Percentiles rank a stretch among this genome's conserved stretches.
phyloP scores from a whole-genome alignment of 2,113 vertebrate species.

The Protobothrops mucrosquamatus region DNA sequence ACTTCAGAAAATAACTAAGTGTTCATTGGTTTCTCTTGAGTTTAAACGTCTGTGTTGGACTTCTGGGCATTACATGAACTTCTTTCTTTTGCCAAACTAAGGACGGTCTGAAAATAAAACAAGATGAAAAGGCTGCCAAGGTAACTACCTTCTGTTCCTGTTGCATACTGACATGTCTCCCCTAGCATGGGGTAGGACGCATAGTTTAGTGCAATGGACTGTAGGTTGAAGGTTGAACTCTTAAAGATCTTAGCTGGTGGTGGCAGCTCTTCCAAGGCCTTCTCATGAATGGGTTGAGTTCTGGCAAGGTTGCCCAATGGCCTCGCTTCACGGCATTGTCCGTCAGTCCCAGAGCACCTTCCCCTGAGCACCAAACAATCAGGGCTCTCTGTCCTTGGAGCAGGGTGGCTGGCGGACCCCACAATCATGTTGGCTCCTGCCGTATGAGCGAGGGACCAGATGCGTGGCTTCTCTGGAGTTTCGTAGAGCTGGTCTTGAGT shows the following conservation, averaged over 20 bases:
- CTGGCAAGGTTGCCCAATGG: slow-evolving; percentile 63
- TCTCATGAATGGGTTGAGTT: slow-evolving; percentile 58
- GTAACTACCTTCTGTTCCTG: slow-evolving; percentile 80
- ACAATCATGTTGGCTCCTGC: slow-evolving; percentile 74
- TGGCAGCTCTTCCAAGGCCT: slow-evolving; percentile 65
- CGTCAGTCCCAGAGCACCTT: slow-evolving; percentile 59
- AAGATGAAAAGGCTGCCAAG: neutral
- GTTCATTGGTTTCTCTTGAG: neutral
- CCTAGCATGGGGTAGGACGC: slow-evolving; percentile 73
- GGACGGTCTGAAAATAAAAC: neutral
- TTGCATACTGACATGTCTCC: slow-evolving; percentile 80
- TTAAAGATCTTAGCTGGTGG: slow-evolving; percentile 75
- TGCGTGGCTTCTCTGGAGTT: slow-evolving; percentile 80
- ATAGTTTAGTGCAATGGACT: slow-evolving; percentile 79
- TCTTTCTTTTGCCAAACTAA: neutral
- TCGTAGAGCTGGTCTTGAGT: slow-evolving; percentile 72
- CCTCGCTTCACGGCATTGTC: slow-evolving; percentile 58
- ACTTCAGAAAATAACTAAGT: neutral
- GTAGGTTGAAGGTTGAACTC: slow-evolving; percentile 72
- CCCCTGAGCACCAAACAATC: slow-evolving; percentile 69
- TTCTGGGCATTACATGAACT: too few relatives aligned
- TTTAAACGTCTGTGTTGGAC: neutral
- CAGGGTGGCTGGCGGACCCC: slow-evolving; percentile 62
- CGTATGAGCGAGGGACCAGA: slow-evolving; percentile 92
- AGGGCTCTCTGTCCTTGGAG: slow-evolving; percentile 67